Percentiles rank a stretch among this genome's conserved stretches.
These are phyloP conservation scores for Griposia aprilina DNA, from an alignment of 2,888 invertebrate species.

Conservation along the genomic window DNA sequence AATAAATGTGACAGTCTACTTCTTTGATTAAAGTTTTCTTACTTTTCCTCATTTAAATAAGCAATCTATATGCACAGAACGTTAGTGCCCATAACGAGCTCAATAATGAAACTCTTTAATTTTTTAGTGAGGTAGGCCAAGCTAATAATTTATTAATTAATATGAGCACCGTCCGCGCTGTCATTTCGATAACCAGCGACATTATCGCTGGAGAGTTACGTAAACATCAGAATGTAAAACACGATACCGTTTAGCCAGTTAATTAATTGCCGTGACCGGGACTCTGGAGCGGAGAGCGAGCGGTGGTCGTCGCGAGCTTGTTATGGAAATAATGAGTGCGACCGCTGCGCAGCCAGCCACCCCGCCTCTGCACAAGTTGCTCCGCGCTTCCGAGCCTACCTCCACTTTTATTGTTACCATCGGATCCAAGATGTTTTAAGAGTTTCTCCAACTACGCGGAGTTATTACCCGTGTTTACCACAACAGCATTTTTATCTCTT, in stretches of 20 bases:
- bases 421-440: slow-evolving; percentile 74
- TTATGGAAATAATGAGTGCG: slow-evolving; percentile 88
- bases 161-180: slow-evolving; percentile 82
- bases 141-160: slow-evolving; percentile 88
- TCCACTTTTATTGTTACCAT: slow-evolving; percentile 80
- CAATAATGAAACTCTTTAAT: slow-evolving; percentile 87
- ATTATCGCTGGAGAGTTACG: slow-evolving; percentile 88
- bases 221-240: slow-evolving; percentile 90
- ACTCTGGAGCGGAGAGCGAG: slow-evolving; percentile 77
- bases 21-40: slow-evolving; percentile 72
- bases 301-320: slow-evolving; percentile 83
- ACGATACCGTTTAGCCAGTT: slow-evolving; percentile 89
- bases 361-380: slow-evolving; percentile 81
- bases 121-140: slow-evolving; percentile 86
- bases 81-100: slow-evolving; percentile 82
- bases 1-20: slow-evolving; percentile 57
- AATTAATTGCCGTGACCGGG: slow-evolving; percentile 88
- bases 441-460: slow-evolving; percentile 74
- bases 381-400: slow-evolving; percentile 67
- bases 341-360: slow-evolving; percentile 71
- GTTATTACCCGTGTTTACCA: slow-evolving; percentile 52
- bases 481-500: slow-evolving; percentile 7
- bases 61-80: slow-evolving; percentile 86
- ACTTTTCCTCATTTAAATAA: slow-evolving; percentile 82
- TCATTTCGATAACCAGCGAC: slow-evolving; percentile 84